Conservation (phyloP, 2,888 invertebrate species). For the Chrysolina haemoptera region DNA sequence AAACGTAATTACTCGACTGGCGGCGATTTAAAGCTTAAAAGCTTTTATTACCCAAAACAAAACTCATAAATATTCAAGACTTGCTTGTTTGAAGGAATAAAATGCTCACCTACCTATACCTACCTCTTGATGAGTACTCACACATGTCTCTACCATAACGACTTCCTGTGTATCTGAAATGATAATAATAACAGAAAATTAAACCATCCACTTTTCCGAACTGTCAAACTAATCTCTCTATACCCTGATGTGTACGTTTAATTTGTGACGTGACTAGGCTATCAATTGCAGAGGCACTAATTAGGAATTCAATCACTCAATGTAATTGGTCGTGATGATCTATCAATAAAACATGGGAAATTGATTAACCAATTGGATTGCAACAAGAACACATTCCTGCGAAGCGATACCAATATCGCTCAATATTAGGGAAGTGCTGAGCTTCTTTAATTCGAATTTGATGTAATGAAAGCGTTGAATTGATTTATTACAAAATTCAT, state of each 20-base stretch:
- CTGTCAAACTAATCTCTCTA: too few relatives aligned
- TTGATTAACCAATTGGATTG: slow-evolving; percentile 15
- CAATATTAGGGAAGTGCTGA: background rate
- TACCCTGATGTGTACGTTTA: background rate
- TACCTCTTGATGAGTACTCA: too few relatives aligned
- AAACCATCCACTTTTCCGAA: background rate
- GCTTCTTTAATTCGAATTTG: background rate
- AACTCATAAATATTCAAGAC: too few relatives aligned
- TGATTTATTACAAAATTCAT: background rate
- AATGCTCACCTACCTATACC: too few relatives aligned
- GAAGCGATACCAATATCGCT: background rate
- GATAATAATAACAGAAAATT: too few relatives aligned
- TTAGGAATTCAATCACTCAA: slow-evolving; percentile 29
- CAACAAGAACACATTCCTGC: background rate
- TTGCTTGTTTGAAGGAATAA: too few relatives aligned
- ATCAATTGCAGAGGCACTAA: background rate
- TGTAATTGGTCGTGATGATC: slow-evolving; percentile 27
- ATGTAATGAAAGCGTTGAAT: too few relatives aligned
- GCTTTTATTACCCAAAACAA: too few relatives aligned
- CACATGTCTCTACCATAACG: too few relatives aligned
- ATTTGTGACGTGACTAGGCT: background rate
- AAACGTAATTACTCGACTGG: too few relatives aligned
- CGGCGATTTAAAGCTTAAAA: too few relatives aligned
- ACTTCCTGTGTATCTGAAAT: too few relatives aligned
- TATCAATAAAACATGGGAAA: slow-evolving; percentile 3